These are phyloP conservation scores for Camponotus vicinus DNA, from an alignment of 1,140 invertebrate genomes.

Conservation along the genomic window DNA sequence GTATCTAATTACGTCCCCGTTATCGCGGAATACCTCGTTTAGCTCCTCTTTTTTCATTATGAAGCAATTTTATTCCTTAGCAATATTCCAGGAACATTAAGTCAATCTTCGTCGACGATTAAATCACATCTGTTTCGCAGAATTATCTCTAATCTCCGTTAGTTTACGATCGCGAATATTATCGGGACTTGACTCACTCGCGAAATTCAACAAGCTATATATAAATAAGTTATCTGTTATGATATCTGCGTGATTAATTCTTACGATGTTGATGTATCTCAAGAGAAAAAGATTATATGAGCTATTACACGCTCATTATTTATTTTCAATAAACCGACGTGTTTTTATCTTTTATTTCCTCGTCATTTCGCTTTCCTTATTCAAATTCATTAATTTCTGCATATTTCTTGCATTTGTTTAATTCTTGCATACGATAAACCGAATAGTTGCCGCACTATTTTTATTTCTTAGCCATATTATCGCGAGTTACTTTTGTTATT, in stretches of 20 bases:
- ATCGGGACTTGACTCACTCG: background rate
- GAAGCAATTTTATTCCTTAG: background rate
- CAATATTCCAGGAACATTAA: background rate
- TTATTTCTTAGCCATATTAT: background rate
- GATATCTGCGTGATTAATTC: background rate
- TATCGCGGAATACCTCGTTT: background rate
- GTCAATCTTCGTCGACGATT: background rate
- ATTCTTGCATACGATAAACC: no score
- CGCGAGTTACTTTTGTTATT: background rate
- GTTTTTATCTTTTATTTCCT: background rate
- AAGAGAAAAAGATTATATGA: no score
- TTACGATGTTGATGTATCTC: background rate
- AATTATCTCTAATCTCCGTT: background rate
- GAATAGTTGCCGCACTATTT: background rate
- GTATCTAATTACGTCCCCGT: background rate
- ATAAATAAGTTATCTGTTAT: slow-evolving; percentile 8
- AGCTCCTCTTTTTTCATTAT: background rate
- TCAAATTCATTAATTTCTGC: no score
- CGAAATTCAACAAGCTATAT: background rate
- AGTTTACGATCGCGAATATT: background rate
- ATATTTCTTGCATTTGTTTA: background rate
- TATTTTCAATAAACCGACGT: background rate
- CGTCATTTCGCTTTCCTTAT: no score
- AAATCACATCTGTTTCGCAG: background rate
- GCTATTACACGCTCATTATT: background rate